Conservation (phyloP, 2,888 invertebrate genomes). For the Noctua pronuba region DNA sequence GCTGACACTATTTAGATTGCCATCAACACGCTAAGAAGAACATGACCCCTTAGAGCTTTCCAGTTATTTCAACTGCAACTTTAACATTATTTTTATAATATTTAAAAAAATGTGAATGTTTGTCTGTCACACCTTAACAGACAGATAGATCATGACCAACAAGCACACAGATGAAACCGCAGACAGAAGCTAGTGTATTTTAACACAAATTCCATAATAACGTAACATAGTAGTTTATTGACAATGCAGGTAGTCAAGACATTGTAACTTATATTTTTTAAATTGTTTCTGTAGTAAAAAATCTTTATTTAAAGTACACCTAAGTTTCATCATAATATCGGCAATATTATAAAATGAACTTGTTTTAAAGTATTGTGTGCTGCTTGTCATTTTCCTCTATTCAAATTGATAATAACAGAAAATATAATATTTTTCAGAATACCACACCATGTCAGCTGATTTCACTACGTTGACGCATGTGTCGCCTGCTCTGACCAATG, state of each 20-base stretch:
- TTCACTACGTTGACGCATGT: conserved; percentile 76
- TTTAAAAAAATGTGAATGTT: background rate
- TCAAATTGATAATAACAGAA: background rate
- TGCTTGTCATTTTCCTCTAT: background rate
- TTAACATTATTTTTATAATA: background rate
- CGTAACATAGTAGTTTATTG: no score
- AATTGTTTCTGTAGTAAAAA: no score
- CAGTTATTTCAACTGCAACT: background rate
- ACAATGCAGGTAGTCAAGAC: no score
- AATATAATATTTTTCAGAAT: conserved; percentile 26
- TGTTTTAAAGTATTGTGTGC: background rate
- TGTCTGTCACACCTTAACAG: background rate
- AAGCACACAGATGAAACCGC: no score
- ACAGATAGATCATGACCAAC: background rate
- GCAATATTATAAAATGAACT: background rate
- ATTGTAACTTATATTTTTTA: no score
- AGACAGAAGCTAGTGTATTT: no score
- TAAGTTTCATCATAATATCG: background rate
- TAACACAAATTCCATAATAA: no score
- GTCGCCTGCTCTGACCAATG: conserved; percentile 80
- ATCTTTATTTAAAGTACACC: no score
- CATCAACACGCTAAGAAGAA: no score
- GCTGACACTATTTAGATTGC: no score
- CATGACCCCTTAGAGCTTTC: background rate
- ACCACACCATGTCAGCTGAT: conserved; percentile 66